Evolutionary conservation across 2,797 vertebrate genomes (phyloP).

Genomic region (Leptatherina wallacei): DNA sequence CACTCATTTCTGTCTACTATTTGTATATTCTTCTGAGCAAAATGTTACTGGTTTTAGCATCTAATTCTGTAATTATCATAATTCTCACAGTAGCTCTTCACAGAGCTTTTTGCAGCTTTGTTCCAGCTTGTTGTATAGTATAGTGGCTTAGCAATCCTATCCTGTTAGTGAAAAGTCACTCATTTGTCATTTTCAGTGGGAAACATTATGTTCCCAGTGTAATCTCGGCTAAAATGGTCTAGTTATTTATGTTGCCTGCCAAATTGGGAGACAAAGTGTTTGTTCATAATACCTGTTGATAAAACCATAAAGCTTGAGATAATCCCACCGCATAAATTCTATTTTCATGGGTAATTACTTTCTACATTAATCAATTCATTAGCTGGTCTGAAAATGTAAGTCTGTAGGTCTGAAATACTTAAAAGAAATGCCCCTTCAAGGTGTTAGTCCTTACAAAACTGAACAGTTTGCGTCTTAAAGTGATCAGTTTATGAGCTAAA

Average conservation of each 20-base stretch:
- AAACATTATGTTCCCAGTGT: conserved; percentile 13
- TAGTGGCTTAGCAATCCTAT: conserved; percentile 17
- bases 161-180: conserved; percentile 20
- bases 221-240: conserved; percentile 8
- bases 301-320: neutral
- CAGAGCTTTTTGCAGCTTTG: conserved; percentile 20
- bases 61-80: conserved; percentile 27
- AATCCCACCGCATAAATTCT: neutral
- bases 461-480: neutral
- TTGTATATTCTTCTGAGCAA: neutral
- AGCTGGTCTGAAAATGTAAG: neutral
- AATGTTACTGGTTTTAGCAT: conserved; percentile 7
- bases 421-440: neutral
- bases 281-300: conserved; percentile 62
- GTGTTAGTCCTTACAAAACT: neutral
- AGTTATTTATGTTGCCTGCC: neutral
- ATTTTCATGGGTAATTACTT: neutral
- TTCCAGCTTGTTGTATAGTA: conserved; percentile 19
- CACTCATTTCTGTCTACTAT: conserved; percentile 8
- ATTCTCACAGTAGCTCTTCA: conserved; percentile 12
- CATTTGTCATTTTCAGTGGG: conserved; percentile 21
- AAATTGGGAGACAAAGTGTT: conserved; percentile 15
- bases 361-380: neutral
- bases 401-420: too few relatives aligned
- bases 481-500: neutral